Base-by-base conservation (phyloP, 2,113 vertebrate genomes). In the Trogon surrucura region DNA sequence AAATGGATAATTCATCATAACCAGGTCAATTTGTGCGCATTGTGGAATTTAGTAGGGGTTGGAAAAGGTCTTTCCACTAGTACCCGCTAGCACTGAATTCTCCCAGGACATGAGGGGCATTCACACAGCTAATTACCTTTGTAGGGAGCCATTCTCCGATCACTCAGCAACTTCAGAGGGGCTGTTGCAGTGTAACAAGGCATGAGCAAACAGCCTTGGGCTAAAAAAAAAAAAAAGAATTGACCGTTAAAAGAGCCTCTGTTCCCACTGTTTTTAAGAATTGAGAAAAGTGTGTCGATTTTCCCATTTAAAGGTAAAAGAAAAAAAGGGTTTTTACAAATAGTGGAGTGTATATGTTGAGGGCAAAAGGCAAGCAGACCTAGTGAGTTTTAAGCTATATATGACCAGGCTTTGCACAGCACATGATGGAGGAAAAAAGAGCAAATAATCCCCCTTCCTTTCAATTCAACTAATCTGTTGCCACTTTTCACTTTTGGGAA, bases 301-400 rank as follows among this genome's bases (percentile, higher is more conserved):
- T 74, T 78, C 41, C 3, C 27, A 1, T 41, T 9, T 67, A 89
- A 61, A 22, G 6, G 3, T 48, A 44, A 64, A 71, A 60, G 41
- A 41, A 41, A 41, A 41, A 41, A 41, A 34, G 1, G 16, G 4
- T 5, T 82, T 70, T 57, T n/a, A 44, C 6, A 21, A 17, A 36
- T 1, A 41, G 41, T 41, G 41, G 10, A 13, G 41, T 41, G 41
- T 41, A 41, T 41, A 41, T 11, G 41, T 41, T 41, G 41, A 41
- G 13, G 10, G 0, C 1, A 84, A 50, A 44, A n/a, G 6, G 9
- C 5, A 18, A 74, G 27, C 1, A 2, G 56, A 11, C 19, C 25
- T 45, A 22, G 25, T n/a, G 8, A 2, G 1, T 60, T 72, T 53
- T 60, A 85, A 21, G 25, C 11, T 44, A 32, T 6, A 27, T 6